Evolutionary conservation across 2,888 invertebrate species (phyloP).

Genomic region (Diadegma fenestrale): DNA sequence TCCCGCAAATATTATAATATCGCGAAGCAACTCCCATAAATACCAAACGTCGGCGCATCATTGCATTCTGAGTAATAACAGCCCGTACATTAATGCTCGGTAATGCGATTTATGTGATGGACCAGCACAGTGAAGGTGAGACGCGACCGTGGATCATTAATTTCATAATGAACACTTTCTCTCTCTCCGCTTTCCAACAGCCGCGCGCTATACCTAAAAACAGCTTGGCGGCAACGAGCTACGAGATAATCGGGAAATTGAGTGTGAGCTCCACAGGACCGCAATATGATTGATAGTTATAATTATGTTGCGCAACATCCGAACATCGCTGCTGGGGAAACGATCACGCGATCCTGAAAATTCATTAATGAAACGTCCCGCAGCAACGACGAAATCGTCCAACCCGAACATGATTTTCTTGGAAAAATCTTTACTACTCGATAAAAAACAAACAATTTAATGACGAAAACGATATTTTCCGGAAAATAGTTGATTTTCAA

Average conservation of each 20-base stretch:
- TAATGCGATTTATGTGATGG: constrained; percentile 43
- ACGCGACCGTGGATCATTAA: constrained; percentile 71
- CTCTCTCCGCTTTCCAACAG: constrained; percentile 78
- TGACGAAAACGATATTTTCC: neutral
- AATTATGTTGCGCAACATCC: constrained; percentile 43
- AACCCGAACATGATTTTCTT: neutral
- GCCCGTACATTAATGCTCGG: neutral
- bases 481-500: neutral
- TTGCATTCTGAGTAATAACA: neutral
- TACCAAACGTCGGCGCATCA: neutral
- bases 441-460: neutral
- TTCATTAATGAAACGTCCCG: constrained; percentile 7
- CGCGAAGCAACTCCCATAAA: neutral
- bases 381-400: neutral
- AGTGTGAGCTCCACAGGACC: constrained; percentile 56
- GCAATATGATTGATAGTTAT: constrained; percentile 53
- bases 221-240: constrained; percentile 16
- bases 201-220: constrained; percentile 27
- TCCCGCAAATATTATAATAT: neutral
- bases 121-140: constrained; percentile 46
- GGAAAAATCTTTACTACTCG: neutral
- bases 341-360: constrained; percentile 44
- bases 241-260: constrained; percentile 55
- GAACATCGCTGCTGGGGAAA: constrained; percentile 4
- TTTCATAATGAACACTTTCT: constrained; percentile 80